Conservation (phyloP, 2,113 vertebrate species). For the Chamaea fasciata region DNA sequence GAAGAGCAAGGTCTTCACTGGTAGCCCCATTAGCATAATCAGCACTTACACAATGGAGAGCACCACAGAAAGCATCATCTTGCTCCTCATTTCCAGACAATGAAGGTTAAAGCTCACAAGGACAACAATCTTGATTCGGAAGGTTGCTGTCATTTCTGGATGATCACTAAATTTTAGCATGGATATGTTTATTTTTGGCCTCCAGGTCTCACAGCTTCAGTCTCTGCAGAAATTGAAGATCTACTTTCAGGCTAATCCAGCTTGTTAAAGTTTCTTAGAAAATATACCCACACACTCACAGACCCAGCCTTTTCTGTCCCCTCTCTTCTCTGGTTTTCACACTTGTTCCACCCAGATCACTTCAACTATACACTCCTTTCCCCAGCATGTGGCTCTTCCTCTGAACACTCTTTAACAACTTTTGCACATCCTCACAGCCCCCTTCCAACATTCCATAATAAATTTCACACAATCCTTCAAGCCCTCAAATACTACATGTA, state of each 20-base stretch:
- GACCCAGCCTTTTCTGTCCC: not conserved
- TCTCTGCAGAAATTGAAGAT: not conserved
- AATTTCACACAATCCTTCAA: not conserved
- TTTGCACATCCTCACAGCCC: not conserved
- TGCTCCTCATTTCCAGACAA: not conserved
- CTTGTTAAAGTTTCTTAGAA: not conserved
- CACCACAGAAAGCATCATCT: not conserved
- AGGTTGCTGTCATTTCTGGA: not conserved
- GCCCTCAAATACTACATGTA: not conserved
- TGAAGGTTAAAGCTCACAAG: not conserved
- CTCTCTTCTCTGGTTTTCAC: not conserved
- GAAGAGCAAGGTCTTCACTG: not conserved
- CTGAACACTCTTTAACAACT: not conserved
- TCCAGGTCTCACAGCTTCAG: not conserved
- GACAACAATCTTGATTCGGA: not conserved
- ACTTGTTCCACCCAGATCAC: not conserved
- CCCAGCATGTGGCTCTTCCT: not conserved
- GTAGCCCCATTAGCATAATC: not conserved
- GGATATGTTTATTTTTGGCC: not conserved
- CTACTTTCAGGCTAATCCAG: not conserved
- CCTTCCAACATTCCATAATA: not conserved
- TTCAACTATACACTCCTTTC: not conserved
- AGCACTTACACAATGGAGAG: not conserved
- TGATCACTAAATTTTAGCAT: not conserved
- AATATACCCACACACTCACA: not conserved